Conservation (phyloP, 2,888 invertebrate genomes). For the Nyleta sp. region DNA sequence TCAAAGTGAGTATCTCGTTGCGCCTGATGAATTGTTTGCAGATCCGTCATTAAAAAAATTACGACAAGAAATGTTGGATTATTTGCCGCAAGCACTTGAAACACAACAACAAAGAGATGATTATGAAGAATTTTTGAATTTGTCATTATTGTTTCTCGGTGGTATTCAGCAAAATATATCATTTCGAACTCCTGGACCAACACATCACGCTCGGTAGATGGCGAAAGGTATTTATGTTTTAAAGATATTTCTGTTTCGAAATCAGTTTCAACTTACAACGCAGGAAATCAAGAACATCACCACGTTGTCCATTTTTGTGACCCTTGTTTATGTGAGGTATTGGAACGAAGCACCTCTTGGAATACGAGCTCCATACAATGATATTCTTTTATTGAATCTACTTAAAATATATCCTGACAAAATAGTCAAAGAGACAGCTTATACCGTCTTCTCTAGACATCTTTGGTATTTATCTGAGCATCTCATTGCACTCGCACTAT, state of each 20-base stretch:
- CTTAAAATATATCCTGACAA: no score
- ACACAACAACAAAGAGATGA: conserved; percentile 27
- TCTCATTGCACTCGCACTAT: no score
- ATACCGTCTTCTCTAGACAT: no score
- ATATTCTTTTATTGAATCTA: no score
- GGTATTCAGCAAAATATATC: not conserved
- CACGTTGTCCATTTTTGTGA: no score
- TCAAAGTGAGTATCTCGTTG: conserved; percentile 1
- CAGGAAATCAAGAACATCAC: not conserved
- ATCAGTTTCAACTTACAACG: conserved; percentile 21
- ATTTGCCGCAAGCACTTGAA: conserved; percentile 4
- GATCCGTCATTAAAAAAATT: conserved; percentile 5
- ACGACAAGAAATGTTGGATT: conserved; percentile 16
- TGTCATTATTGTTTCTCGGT: conserved; percentile 24
- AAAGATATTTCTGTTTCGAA: conserved; percentile 32
- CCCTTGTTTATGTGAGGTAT: no score
- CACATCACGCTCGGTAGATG: conserved; percentile 32
- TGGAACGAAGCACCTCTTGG: no score
- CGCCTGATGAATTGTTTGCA: conserved; percentile 7
- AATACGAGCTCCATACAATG: no score
- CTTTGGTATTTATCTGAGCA: no score
- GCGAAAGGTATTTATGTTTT: conserved; percentile 12
- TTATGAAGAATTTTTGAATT: conserved; percentile 33
- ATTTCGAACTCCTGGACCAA: conserved; percentile 32
- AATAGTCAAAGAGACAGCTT: no score